Evolutionary conservation across 2,888 invertebrate species (phyloP), one percentile per base, ranked within the genome.

Genomic region (Diploptera punctata): DNA sequence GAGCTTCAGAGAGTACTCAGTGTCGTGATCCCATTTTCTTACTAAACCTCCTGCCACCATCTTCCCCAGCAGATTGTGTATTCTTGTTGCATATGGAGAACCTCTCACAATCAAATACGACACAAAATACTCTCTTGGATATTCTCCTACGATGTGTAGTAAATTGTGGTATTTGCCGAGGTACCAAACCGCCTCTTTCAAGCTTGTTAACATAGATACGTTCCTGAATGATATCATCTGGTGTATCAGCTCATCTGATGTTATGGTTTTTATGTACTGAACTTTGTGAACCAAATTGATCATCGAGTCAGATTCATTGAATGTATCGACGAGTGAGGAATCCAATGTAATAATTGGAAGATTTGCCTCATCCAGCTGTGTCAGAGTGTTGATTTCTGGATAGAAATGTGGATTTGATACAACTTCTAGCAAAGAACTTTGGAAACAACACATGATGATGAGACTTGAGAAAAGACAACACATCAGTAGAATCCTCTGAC

Each of bases 371-470:
- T 84, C 83, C 44, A 87, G 76, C 33, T 83, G 80, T 31, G 80
- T 77, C 10, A 86, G 76, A 7, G 81, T 83, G 54, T 83, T 76
- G n/a, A 86, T 83, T 47, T 86, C 83, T 0, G 81, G 79, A 75
- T 83, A 84, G 77, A 82, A 83, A 16, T 81, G 80, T 29, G 80
- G 80, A 18, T 80, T 81, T 21, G 82, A 82, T 73, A 82, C 84
- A 2, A 83, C 82, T 47, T 81, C 82, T 49, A 84, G 81, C 57
- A 86, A 77, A 18, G 81, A 81, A 13, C 85, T 84, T 76, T 84
- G 81, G 72, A 84, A 83, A 38, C 83, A 67, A 0, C 83, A 81
- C 26, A 84, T 77, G 1, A 84, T 83, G 1, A 86, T 75, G 31
- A 61, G n/a, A 43, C 81, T 82, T 47, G 83, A 80, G 1, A 84